These are phyloP conservation scores for Xiphorhynchus elegans DNA, from an alignment of 2,113 vertebrate genomes.

Conservation along the genomic window DNA sequence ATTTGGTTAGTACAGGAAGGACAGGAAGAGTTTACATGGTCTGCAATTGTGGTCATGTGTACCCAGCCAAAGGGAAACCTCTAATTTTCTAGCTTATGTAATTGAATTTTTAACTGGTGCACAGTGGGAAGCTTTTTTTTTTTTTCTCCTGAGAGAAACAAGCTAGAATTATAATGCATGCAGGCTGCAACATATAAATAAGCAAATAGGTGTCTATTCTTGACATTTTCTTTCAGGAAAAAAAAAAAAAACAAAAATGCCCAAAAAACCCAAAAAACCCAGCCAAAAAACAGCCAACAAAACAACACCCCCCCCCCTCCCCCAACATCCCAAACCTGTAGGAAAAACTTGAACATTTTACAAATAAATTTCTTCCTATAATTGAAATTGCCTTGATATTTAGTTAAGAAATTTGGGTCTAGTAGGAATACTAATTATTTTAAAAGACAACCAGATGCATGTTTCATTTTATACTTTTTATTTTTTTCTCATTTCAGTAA, in stretches of 20 bases:
- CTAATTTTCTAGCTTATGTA: constrained; percentile 50
- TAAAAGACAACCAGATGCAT: constrained; percentile 40
- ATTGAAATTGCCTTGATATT: constrained; percentile 52
- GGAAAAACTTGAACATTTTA: constrained; percentile 20
- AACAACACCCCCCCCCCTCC: too few species aligned
- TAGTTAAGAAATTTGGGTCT: constrained; percentile 50
- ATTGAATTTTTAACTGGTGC: constrained; percentile 23
- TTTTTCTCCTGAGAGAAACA: not conserved
- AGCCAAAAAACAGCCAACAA: too few species aligned
- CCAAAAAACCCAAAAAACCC: not conserved
- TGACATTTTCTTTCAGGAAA: constrained; percentile 34
- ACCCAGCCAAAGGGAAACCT: constrained; percentile 38
- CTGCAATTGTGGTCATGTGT: constrained; percentile 33
- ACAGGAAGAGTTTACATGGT: constrained; percentile 8
- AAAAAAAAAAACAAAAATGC: not conserved
- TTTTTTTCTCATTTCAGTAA: not conserved
- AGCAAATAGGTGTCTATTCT: constrained; percentile 35
- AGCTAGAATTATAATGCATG: constrained; percentile 42
- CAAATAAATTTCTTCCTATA: constrained; percentile 55
- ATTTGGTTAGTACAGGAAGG: constrained; percentile 46
- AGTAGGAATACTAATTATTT: constrained; percentile 27
- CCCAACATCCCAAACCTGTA: not conserved
- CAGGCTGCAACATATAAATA: constrained; percentile 23
- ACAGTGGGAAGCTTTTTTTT: not conserved
- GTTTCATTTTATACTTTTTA: not conserved